Percentiles rank a stretch among this genome's conserved stretches.
Evolutionary conservation across 37 sponge, comb jelly and placozoan genomes (phyloP).

Genomic region (Geodia barretti): DNA sequence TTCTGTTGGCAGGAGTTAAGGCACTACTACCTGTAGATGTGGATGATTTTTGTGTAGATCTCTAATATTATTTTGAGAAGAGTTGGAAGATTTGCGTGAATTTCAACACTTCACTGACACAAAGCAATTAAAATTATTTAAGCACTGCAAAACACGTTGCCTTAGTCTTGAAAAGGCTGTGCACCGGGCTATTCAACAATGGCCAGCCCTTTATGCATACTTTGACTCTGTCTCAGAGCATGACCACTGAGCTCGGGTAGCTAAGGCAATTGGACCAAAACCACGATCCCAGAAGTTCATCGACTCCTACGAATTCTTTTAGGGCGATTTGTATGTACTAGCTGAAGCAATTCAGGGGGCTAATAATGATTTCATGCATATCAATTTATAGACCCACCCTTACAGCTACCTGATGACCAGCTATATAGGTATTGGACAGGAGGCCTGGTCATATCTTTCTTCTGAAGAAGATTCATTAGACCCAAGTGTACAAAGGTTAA

Average conservation of each 20-base stretch:
- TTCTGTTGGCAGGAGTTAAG: constrained; percentile 22
- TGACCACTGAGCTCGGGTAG: constrained; percentile 25
- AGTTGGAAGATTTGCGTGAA: constrained; percentile 25
- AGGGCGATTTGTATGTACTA: constrained; percentile 21
- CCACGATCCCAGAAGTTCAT: constrained; percentile 13
- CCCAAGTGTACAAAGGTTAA: background rate
- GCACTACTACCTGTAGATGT: constrained; percentile 22
- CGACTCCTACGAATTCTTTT: constrained; percentile 14
- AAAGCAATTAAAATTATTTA: constrained; percentile 27
- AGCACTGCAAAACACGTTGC: constrained; percentile 41
- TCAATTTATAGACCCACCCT: background rate
- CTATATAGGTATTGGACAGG: constrained; percentile 23
- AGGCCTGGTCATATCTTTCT: constrained; percentile 1
- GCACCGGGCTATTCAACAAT: constrained; percentile 38
- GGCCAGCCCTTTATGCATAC: constrained; percentile 32
- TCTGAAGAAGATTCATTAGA: constrained; percentile 8
- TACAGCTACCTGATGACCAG: constrained; percentile 7
- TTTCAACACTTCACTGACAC: constrained; percentile 40
- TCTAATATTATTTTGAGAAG: constrained; percentile 32
- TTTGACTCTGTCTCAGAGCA: constrained; percentile 29
- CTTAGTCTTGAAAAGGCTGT: constrained; percentile 24
- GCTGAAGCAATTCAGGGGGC: constrained; percentile 13
- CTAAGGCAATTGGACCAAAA: constrained; percentile 22
- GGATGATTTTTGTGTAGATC: constrained; percentile 43
- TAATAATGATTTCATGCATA: background rate